Evolutionary conservation across 2,888 invertebrate species (phyloP).

Genomic region (Ellobium chinense): DNA sequence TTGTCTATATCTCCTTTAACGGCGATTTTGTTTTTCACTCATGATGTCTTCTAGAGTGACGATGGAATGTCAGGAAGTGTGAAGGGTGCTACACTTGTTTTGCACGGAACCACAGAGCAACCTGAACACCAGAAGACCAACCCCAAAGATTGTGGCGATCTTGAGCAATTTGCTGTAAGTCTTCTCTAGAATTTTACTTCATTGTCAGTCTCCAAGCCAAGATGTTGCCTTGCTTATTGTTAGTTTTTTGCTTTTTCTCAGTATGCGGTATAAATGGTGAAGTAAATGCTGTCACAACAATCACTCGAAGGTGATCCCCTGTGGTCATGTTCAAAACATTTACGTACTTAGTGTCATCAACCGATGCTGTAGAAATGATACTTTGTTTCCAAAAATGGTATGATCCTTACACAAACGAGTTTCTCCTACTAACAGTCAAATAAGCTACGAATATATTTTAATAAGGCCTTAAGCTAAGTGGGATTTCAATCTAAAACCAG

Average conservation of each 20-base stretch:
- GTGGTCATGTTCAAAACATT: too few relatives aligned
- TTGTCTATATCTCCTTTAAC: too few relatives aligned
- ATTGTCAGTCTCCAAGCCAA: neutral
- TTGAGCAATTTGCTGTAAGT: slow-evolving; percentile 11
- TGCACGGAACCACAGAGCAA: slow-evolving; percentile 35
- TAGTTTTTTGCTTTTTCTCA: neutral
- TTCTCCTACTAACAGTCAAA: too few relatives aligned
- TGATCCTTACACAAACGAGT: too few relatives aligned
- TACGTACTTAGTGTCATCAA: too few relatives aligned
- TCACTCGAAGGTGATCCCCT: too few relatives aligned
- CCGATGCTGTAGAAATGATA: too few relatives aligned
- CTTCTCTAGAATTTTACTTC: neutral
- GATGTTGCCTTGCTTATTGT: neutral
- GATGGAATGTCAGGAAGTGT: neutral
- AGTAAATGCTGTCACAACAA: slow-evolving; percentile 12
- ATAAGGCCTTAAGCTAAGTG: too few relatives aligned
- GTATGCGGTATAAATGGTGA: slow-evolving; percentile 3
- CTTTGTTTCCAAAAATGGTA: too few relatives aligned
- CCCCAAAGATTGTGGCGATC: neutral
- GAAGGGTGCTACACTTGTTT: slow-evolving; percentile 21
- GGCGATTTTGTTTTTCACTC: too few relatives aligned
- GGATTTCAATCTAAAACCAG: too few relatives aligned
- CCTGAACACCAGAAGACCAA: slow-evolving; percentile 17
- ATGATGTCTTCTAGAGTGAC: neutral
- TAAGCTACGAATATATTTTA: too few relatives aligned